Percentiles rank a stretch among this genome's conserved stretches.
Evolutionary conservation across 2,113 vertebrate species (phyloP).

Genomic region (Motacilla alba): DNA sequence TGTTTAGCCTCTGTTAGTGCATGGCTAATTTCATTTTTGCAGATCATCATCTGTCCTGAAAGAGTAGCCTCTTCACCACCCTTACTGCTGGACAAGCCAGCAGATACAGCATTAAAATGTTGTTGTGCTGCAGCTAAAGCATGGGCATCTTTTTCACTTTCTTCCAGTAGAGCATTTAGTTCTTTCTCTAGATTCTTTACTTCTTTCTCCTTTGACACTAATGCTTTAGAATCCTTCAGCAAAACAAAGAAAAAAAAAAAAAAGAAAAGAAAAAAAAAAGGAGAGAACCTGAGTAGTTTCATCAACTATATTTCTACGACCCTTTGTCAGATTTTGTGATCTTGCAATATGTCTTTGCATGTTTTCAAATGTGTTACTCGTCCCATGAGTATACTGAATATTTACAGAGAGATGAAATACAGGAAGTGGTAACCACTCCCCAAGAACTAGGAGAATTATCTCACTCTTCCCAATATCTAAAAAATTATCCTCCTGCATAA

Average conservation of each 20-base stretch:
- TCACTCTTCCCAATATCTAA: neutral
- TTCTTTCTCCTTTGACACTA: constrained; percentile 85
- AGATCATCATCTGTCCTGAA: constrained; percentile 90
- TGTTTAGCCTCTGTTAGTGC: constrained; percentile 90
- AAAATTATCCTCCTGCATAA: neutral
- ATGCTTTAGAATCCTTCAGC: constrained; percentile 83
- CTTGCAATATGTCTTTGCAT: neutral
- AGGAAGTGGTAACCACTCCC: neutral
- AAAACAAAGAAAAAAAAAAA: neutral
- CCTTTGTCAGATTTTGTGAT: neutral
- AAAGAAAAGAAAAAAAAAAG: neutral
- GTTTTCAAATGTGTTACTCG: neutral
- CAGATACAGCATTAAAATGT: constrained; percentile 88
- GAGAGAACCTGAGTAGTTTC: neutral
- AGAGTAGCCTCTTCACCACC: constrained; percentile 86
- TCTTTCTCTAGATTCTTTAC: constrained; percentile 75
- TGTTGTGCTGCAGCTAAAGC: constrained; percentile 83
- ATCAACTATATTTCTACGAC: neutral
- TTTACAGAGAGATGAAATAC: neutral
- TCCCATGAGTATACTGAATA: neutral
- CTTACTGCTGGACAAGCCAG: constrained; percentile 87
- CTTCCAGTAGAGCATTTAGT: constrained; percentile 76
- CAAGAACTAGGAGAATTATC: neutral
- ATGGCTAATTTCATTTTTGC: constrained; percentile 94
- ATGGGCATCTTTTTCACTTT: constrained; percentile 73